phyloP scores from a whole-genome alignment of 2,113 vertebrate species.

The Hyperoodon ampullatus region DNA sequence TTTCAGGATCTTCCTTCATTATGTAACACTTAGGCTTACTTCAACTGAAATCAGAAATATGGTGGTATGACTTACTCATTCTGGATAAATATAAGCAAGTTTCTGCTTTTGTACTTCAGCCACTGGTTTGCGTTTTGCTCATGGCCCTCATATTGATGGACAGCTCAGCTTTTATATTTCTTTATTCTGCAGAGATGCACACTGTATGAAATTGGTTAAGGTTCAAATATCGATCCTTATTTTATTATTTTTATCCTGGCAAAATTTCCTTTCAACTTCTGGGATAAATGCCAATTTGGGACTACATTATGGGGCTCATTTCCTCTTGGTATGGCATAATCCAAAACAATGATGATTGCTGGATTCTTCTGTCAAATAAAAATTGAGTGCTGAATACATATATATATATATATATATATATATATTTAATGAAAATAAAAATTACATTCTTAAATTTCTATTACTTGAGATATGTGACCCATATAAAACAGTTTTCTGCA shows the following conservation, averaged over 20 bases:
- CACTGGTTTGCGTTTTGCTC: not conserved
- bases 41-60: not conserved
- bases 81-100: not conserved
- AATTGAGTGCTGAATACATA: not conserved
- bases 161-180: not conserved
- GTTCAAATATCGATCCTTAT: not conserved
- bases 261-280: not conserved
- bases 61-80: not conserved
- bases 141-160: not conserved
- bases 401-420: not conserved
- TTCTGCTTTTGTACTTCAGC: not conserved
- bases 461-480: not conserved
- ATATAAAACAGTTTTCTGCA: not conserved
- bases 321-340: not conserved
- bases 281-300: not conserved
- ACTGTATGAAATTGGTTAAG: not conserved
- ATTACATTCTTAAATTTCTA: not conserved
- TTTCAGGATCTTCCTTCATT: not conserved
- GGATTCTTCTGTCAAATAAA: not conserved
- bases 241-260: not conserved
- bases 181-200: not conserved
- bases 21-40: not conserved
- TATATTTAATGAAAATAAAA: constrained; percentile 24
- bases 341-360: not conserved
- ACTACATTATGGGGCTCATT: not conserved